Evolutionary conservation across 2,888 invertebrate species (phyloP), one percentile per base, ranked within the genome.

Genomic region (Folsomia candida): DNA sequence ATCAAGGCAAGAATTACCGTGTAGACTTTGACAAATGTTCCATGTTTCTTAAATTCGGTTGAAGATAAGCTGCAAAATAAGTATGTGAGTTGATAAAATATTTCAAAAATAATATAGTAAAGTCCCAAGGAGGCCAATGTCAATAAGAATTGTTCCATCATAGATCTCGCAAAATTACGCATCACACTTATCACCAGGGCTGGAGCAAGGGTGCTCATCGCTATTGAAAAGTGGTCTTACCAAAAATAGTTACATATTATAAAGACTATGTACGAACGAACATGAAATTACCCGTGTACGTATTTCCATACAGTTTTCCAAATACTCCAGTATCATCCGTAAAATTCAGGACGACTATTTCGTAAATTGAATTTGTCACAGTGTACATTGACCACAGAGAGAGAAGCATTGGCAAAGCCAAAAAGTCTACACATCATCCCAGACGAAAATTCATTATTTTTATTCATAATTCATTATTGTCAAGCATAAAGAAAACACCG

Each of bases 91-190:
- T 64, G 64, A 51, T 64, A 64, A 29, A 64, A 24, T 2, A 64
- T 26, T 26, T 64, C 64, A 51, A 64, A 64, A 22, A 64, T 14
- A 20, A 51, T 4, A 47, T 64, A 64, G 64, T 64, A 64, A 6
- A 64, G 2, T 2, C 14, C 11, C 6, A 64, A 18, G 2, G 51
- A n/a, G 6, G 37, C 22, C 18, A 51, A 4, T 25, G 64, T 64
- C 24, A 22, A 18, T 20, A 64, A 14, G 4, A 64, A 64, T 18
- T 6, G 3, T 14, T 51, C 24, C 9, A 3, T 4, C 6, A 51
- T 20, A 2, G 51, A 51, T 6, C 2, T 11, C 3, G 37, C 11
- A 24, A 11, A 14, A 4, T 24, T 28, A 18, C 64, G 2, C 6
- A 22, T 3, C 22, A 51, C 22, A 51, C 24, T 64, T 24, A 51